phyloP scores from a whole-genome alignment of 35 echinoderm and acorn worm genomes.

The Antedon bifida region DNA sequence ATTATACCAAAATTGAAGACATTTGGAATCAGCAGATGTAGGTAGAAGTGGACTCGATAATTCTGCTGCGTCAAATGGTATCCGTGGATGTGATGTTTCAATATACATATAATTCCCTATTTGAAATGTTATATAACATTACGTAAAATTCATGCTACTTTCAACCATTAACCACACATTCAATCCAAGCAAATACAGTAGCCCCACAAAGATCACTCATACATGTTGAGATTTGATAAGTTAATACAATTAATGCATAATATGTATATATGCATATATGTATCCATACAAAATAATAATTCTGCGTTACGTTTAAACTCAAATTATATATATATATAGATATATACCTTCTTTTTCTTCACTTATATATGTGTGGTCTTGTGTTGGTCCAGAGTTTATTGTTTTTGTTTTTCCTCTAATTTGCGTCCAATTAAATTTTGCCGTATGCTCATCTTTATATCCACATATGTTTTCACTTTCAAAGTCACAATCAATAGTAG shows the following conservation, averaged over 20 bases:
- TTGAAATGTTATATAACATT: no score
- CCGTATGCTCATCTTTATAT: background rate
- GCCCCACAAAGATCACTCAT: no score
- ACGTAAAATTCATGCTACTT: no score
- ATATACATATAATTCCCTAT: slow-evolving; percentile 7
- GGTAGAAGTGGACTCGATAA: background rate
- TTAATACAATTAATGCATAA: no score
- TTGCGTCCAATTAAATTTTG: background rate
- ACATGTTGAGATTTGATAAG: no score
- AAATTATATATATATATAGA: no score
- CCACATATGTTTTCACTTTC: background rate
- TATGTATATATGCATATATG: no score
- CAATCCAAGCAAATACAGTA: no score
- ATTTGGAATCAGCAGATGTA: background rate
- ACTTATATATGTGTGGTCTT: background rate
- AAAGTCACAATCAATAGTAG: background rate
- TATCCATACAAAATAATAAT: no score
- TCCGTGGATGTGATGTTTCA: background rate
- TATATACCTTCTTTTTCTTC: background rate
- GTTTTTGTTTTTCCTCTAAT: background rate
- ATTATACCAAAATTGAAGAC: slow-evolving; percentile 8
- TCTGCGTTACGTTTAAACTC: no score
- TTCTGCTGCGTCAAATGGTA: background rate
- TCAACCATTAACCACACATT: no score
- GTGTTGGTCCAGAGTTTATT: background rate